Percentiles rank a stretch among this genome's conserved stretches.
These are phyloP conservation scores for Pao palembangensis DNA, from an alignment of 2,113 vertebrate species.

Conservation along the genomic window DNA sequence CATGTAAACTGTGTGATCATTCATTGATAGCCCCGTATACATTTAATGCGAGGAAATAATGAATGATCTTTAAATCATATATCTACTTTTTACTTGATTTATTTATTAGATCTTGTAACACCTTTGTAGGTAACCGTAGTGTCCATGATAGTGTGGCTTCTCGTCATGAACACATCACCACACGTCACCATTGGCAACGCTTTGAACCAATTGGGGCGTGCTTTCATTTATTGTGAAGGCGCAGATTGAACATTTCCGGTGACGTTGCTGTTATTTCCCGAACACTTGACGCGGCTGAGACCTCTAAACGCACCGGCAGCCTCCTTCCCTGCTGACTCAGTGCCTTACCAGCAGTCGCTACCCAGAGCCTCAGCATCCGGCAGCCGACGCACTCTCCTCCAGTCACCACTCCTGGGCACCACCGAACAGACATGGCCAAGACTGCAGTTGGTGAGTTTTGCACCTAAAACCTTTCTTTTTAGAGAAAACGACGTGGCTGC, in stretches of 20 bases:
- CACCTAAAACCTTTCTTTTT: neutral
- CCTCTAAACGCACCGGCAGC: constrained; percentile 63
- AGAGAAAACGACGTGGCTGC: constrained; percentile 6
- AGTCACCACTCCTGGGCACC: constrained; percentile 29
- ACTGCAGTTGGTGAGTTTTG: constrained; percentile 76
- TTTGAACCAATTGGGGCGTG: neutral
- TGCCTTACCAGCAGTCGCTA: constrained; percentile 75
- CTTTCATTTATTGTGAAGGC: constrained; percentile 49
- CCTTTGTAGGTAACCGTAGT: no score
- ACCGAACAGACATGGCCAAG: constrained; percentile 72
- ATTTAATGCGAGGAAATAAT: no score
- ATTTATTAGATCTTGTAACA: no score
- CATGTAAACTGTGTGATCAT: no score
- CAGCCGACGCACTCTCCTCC: constrained; percentile 49
- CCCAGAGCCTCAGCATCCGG: constrained; percentile 61
- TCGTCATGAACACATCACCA: neutral
- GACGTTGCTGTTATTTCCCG: neutral
- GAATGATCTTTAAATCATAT: no score
- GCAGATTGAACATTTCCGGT: constrained; percentile 5
- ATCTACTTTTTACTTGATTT: no score
- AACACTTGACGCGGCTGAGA: constrained; percentile 50
- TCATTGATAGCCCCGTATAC: no score
- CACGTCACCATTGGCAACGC: neutral
- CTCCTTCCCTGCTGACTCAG: constrained; percentile 78
- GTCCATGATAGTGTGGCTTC: no score